These are phyloP conservation scores for Acronicta leporina DNA, from an alignment of 2,888 invertebrate species.

Conservation along the genomic window DNA sequence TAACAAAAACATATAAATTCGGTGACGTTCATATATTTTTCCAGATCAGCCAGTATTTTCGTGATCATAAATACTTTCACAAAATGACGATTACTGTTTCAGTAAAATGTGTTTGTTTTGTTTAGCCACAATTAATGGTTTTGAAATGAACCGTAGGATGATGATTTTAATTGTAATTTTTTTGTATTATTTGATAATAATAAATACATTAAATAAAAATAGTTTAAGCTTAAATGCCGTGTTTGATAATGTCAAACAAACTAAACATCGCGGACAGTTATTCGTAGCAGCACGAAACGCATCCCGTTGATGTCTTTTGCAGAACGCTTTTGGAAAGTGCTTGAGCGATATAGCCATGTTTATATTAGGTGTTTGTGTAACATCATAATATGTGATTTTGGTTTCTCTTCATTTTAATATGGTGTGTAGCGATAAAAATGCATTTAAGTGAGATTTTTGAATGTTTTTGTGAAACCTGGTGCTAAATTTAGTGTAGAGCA, in stretches of 20 bases:
- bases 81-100: slow-evolving; percentile 33
- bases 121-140: slow-evolving; percentile 6
- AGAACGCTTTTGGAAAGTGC: slow-evolving; percentile 83
- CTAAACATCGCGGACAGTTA: slow-evolving; percentile 45
- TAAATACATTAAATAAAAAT: slow-evolving; percentile 7
- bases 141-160: neutral
- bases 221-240: slow-evolving; percentile 20
- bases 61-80: slow-evolving; percentile 56
- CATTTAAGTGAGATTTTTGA: slow-evolving; percentile 26
- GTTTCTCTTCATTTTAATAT: slow-evolving; percentile 71
- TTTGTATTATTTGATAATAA: slow-evolving; percentile 6
- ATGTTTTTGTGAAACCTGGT: slow-evolving; percentile 12
- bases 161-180: slow-evolving; percentile 1
- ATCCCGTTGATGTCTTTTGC: slow-evolving; percentile 87
- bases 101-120: slow-evolving; percentile 35
- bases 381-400: slow-evolving; percentile 64
- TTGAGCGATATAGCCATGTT: slow-evolving; percentile 73
- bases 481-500: slow-evolving; percentile 7
- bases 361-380: slow-evolving; percentile 70
- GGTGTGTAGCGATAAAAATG: slow-evolving; percentile 59
- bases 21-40: slow-evolving; percentile 65
- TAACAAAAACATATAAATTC: slow-evolving; percentile 81
- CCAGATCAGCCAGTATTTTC: slow-evolving; percentile 60
- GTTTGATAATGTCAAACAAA: slow-evolving; percentile 24
- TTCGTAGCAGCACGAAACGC: slow-evolving; percentile 55